Base-by-base conservation (phyloP, 2,113 vertebrate species). In the Laterallus jamaicensis region DNA sequence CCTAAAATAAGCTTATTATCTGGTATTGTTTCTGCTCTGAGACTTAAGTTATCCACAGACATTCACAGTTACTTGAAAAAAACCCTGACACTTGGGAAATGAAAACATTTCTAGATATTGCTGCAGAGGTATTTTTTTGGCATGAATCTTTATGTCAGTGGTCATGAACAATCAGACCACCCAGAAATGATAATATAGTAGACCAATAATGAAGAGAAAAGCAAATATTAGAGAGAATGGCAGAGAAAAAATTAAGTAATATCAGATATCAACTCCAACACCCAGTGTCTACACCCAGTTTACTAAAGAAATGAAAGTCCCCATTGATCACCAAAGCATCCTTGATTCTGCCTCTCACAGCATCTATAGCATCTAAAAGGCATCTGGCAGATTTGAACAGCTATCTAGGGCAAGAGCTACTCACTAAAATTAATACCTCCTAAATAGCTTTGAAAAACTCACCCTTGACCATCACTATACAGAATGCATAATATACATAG, bases 391-490 rank as follows among this genome's bases (percentile, higher is more conserved):
- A 54, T 78, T 63, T 73, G 11, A 90, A 63, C 15, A 80, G 50
- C 31, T 74, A 50, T 70, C 68, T 58, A 82, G 50, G 63, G 63
- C 82, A 94, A 93, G 32, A 85, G 15, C 17, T 42, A 52, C 18
- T 40, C 60, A 86, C 64, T 85, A 89, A 73, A 91, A 90, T 94
- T 79, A 91, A 52, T 82, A 25, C 13, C 22, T 88, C 62, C 24
- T 83, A 69, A 92, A 90, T 52, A 35, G 67, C 35, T 82, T 42
- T 64, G 58, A 68, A 94, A 94, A 93, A 26, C 15, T 92, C 44
- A 92, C 67, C 67, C 92, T 73, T 75, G 75, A 73, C 44, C 91
- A 32, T 49, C 63, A 68, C 88, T 85, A 68, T 29, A 44, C 20
- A 62, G 82, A 85, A 93, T 18, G 77, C 17, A 22, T 78, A 71